phyloP scores from a whole-genome alignment of 1,140 invertebrate genomes.

The Apis laboriosa region DNA sequence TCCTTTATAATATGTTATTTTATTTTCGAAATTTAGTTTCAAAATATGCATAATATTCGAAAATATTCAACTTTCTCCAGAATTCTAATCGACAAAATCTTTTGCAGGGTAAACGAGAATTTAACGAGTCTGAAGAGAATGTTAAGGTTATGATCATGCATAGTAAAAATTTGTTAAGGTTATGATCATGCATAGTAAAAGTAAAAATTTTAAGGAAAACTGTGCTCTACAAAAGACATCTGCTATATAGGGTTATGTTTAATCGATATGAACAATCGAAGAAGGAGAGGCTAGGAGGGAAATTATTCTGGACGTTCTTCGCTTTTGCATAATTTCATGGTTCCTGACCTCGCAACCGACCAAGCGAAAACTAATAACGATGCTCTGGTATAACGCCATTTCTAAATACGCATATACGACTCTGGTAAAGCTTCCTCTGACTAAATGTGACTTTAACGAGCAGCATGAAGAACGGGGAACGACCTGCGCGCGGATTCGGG shows the following conservation, averaged over 20 bases:
- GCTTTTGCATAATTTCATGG: constrained; percentile 9
- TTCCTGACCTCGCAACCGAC: not conserved
- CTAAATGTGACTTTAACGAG: constrained; percentile 50
- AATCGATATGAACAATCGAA: not conserved
- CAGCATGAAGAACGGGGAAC: constrained; percentile 34
- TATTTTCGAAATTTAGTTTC: too few relatives aligned
- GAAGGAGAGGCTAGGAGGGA: not conserved
- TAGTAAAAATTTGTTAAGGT: not conserved
- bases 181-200: not conserved
- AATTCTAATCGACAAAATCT: not conserved
- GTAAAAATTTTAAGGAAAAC: not conserved
- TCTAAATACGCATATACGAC: constrained; percentile 36
- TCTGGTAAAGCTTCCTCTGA: not conserved
- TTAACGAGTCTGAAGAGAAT: not conserved
- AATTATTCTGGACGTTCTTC: not conserved
- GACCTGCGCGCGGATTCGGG: constrained; percentile 47
- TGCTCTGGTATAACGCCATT: not conserved
- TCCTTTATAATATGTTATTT: not conserved
- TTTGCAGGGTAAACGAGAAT: constrained; percentile 1
- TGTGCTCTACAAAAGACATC: not conserved
- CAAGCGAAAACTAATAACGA: not conserved
- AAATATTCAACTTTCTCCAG: not conserved
- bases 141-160: not conserved
- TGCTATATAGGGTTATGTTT: too few relatives aligned
- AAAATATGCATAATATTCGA: not conserved